Evolutionary conservation across 2,888 invertebrate genomes (phyloP).

Genomic region (Allophyes oxyacanthae): DNA sequence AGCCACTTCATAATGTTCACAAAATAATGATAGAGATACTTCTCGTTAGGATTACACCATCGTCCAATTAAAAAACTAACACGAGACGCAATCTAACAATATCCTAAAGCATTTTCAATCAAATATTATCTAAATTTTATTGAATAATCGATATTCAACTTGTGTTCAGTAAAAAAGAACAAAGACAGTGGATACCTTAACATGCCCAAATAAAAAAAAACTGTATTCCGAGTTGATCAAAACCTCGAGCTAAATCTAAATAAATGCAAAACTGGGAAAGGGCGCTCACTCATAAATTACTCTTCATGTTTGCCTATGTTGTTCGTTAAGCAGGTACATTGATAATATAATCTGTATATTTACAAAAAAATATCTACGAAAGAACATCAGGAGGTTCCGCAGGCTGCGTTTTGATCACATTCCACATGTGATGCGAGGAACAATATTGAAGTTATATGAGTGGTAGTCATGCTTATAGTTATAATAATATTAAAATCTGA

Average conservation of each 20-base stretch:
- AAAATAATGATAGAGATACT: conserved; percentile 36
- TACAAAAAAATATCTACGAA: conserved; percentile 43
- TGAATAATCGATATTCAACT: conserved; percentile 1
- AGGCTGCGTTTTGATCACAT: conserved; percentile 39
- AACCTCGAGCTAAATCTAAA: conserved; percentile 13
- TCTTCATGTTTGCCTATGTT: conserved; percentile 18
- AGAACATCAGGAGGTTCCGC: conserved; percentile 23
- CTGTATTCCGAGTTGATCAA: conserved; percentile 11
- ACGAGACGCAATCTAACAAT: conserved; percentile 1
- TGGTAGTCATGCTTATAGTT: conserved; percentile 15
- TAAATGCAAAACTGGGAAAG: conserved; percentile 4
- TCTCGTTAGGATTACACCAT: conserved; percentile 27
- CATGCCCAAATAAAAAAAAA: conserved; percentile 11
- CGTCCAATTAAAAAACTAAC: conserved; percentile 27
- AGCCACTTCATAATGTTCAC: conserved; percentile 13
- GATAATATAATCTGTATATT: conserved; percentile 31
- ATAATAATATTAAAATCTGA: conserved; percentile 31
- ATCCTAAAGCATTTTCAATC: neutral
- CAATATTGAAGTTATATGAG: conserved; percentile 29
- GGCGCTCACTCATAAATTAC: conserved; percentile 26
- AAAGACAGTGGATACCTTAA: conserved; percentile 26
- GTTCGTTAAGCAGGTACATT: conserved; percentile 24
- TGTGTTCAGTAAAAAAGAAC: conserved; percentile 6
- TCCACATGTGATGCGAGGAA: conserved; percentile 33
- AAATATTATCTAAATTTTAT: conserved; percentile 1